phyloP scores from a whole-genome alignment of 1,140 invertebrate genomes.

The Bathynomus jamesi region DNA sequence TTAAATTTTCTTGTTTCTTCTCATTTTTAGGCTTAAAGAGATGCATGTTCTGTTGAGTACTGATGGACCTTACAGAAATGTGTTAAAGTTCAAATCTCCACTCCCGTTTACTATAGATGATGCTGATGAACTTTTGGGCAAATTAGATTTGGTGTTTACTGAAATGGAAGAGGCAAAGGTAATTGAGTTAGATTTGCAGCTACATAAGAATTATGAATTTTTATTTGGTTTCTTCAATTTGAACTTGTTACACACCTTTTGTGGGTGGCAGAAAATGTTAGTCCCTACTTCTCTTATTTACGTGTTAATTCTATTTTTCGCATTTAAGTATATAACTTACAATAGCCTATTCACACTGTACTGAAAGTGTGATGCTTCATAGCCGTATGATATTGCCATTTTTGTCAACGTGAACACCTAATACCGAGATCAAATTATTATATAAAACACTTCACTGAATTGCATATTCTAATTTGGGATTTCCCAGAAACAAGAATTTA shows the following conservation, averaged over 20 bases:
- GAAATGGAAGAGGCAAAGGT: constrained; percentile 48
- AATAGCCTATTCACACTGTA: too few species aligned
- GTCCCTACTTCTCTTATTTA: background rate
- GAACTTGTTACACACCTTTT: background rate
- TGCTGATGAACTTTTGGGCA: constrained; percentile 62
- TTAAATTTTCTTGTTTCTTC: too few species aligned
- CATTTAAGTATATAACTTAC: too few species aligned
- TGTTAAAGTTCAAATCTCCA: constrained; percentile 94
- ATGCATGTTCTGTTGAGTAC: constrained; percentile 78
- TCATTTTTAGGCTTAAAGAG: constrained; percentile 65
- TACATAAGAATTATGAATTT: background rate
- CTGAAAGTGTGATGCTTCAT: too few species aligned
- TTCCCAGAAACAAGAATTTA: too few species aligned
- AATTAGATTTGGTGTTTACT: constrained; percentile 57
- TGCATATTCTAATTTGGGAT: too few species aligned
- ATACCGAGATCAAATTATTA: too few species aligned
- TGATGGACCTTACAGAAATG: constrained; percentile 88
- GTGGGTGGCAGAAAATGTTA: background rate
- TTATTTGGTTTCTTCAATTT: background rate
- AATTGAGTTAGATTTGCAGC: background rate
- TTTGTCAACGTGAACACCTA: too few species aligned
- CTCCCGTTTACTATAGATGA: constrained; percentile 84
- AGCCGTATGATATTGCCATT: too few species aligned
- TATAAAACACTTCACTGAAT: too few species aligned
- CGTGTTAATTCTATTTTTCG: background rate